A percentile compares a stretch with the other conserved stretches of the same genome.
These are phyloP conservation scores for Myocastor coypus DNA, from an alignment of 2,113 vertebrate species.

Conservation along the genomic window DNA sequence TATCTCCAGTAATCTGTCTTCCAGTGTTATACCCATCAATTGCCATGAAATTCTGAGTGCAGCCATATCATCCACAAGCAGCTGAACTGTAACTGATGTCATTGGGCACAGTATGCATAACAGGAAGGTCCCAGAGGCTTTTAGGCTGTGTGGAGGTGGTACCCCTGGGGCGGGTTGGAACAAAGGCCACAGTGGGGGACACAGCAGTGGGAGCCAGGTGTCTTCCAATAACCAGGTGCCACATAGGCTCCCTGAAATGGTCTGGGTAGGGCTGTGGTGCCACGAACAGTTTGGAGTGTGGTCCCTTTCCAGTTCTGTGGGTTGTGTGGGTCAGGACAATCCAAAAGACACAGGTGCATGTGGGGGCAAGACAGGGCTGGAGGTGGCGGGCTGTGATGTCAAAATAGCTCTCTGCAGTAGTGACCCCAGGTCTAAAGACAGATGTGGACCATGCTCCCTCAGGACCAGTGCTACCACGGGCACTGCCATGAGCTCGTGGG, in stretches of 20 bases:
- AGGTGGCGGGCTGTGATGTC: not conserved
- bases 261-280: no score
- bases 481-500: not conserved
- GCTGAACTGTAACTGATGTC: not conserved
- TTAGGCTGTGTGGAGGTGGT: no score
- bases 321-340: not conserved
- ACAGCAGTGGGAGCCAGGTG: not conserved
- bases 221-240: not conserved
- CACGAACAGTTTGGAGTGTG: no score
- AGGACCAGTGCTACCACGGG: not conserved
- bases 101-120: not conserved
- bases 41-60: not conserved
- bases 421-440: fast-evolving
- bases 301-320: not conserved
- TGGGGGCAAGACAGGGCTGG: not conserved
- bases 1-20: not conserved
- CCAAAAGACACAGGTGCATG: not conserved
- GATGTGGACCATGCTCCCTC: not conserved
- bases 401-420: not conserved
- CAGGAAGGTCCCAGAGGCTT: not conserved
- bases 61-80: not conserved
- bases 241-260: not conserved
- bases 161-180: not conserved
- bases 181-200: not conserved
- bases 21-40: not conserved